Percentiles rank a stretch among this genome's conserved stretches.
phyloP scores from a whole-genome alignment of 2,113 vertebrate species.

The Erinaceus europaeus region DNA sequence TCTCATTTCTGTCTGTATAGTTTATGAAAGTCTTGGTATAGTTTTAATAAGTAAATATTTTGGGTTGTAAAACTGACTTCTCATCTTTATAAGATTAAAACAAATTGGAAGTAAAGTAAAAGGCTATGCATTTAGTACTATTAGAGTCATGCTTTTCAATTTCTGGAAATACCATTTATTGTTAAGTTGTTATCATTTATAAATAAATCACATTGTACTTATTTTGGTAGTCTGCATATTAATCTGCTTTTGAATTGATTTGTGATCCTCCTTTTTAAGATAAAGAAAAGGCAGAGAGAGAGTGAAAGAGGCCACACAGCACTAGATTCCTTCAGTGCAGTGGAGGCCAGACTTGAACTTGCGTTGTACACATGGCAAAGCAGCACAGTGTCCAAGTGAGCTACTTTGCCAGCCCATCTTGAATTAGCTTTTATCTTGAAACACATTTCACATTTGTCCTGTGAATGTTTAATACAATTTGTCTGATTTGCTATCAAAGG shows the following conservation, averaged over 20 bases:
- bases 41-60: conserved; percentile 80
- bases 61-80: conserved; percentile 72
- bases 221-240: conserved; percentile 22
- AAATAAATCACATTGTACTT: conserved; percentile 65
- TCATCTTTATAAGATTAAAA: conserved; percentile 60
- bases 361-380: no score
- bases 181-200: conserved; percentile 54
- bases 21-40: conserved; percentile 80
- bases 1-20: conserved; percentile 82
- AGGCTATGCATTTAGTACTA: conserved; percentile 1
- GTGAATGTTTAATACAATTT: conserved; percentile 33
- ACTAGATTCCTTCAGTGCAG: no score
- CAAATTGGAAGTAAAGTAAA: conserved; percentile 45
- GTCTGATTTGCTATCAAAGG: not conserved
- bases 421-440: conserved; percentile 24
- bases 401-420: no score
- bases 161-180: conserved; percentile 32
- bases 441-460: not conserved
- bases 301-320: no score
- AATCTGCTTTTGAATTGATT: no score
- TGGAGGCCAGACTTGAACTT: no score
- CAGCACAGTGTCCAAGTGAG: no score
- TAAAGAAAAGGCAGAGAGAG: no score
- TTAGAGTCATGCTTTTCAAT: conserved; percentile 38
- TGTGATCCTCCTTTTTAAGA: no score